Evolutionary conservation across 2,113 vertebrate species (phyloP).

Genomic region (Ovis canadensis): DNA sequence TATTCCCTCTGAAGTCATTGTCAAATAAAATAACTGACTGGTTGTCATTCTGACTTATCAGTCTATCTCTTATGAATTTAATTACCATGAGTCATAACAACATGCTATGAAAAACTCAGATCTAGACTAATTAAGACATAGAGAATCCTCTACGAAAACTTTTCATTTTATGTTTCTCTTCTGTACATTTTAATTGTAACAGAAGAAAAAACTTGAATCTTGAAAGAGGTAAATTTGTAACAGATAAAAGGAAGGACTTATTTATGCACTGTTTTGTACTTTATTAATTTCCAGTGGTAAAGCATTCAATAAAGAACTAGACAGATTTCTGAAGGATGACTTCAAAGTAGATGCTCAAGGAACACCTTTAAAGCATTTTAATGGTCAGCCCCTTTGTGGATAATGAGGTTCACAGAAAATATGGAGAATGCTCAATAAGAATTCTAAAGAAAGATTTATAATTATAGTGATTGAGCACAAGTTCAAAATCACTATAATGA

Average conservation of each 20-base stretch:
- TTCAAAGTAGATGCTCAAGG: background rate
- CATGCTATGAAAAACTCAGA: background rate
- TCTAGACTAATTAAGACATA: background rate
- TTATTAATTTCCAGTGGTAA: background rate
- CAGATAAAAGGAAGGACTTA: background rate
- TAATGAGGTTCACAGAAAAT: background rate
- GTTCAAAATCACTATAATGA: background rate
- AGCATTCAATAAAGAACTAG: background rate
- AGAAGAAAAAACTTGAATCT: background rate
- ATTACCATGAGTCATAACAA: background rate
- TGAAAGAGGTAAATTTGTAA: background rate
- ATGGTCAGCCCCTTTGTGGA: background rate
- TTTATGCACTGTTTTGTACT: background rate
- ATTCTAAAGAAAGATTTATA: background rate
- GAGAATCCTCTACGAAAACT: background rate
- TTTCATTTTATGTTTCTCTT: background rate
- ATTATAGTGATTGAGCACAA: background rate
- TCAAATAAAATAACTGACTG: background rate
- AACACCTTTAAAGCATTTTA: background rate
- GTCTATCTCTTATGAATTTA: background rate
- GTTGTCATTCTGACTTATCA: background rate
- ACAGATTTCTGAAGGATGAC: background rate
- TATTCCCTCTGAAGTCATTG: background rate
- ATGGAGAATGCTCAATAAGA: background rate
- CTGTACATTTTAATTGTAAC: background rate